Evolutionary conservation across 2,888 invertebrate genomes (phyloP).

Genomic region (Orthonevra nobilis): DNA sequence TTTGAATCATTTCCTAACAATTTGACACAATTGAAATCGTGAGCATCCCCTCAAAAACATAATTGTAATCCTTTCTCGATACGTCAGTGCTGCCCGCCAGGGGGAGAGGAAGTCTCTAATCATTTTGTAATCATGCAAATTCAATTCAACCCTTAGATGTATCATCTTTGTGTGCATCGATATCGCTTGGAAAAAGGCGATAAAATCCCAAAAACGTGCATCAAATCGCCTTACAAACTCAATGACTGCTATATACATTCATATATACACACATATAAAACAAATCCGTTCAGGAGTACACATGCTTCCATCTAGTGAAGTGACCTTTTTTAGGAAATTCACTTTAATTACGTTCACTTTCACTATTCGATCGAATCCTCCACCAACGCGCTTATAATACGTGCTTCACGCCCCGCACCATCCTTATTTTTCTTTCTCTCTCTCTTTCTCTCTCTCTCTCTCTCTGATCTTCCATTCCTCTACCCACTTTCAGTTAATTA

Average conservation of each 20-base stretch:
- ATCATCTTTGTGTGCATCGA: conserved; percentile 7
- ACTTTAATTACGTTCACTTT: conserved; percentile 47
- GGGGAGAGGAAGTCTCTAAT: conserved; percentile 13
- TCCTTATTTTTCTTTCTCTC: not conserved
- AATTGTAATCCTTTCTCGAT: too few species aligned
- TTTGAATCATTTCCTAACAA: not conserved
- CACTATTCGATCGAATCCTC: conserved; percentile 52
- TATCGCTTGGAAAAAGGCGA: not conserved
- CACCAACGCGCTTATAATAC: conserved; percentile 17
- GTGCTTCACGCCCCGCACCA: not conserved
- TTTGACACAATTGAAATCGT: not conserved
- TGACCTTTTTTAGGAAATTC: conserved; percentile 36
- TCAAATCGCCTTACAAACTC: too few species aligned
- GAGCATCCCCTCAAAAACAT: not conserved
- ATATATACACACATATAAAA: conserved; percentile 1
- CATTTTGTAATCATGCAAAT: conserved; percentile 47
- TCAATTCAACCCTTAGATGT: conserved; percentile 50
- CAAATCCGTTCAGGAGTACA: not conserved
- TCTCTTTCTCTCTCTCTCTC: not conserved
- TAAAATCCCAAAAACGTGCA: conserved; percentile 26
- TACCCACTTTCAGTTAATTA: conserved; percentile 62
- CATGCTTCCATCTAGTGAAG: conserved; percentile 10
- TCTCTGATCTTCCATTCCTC: not conserved
- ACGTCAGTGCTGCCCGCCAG: too few species aligned
- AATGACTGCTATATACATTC: too few species aligned